Percentiles rank a stretch among this genome's conserved stretches.
phyloP scores from a whole-genome alignment of 2,888 invertebrate species.

The Oxycera nigricornis region DNA sequence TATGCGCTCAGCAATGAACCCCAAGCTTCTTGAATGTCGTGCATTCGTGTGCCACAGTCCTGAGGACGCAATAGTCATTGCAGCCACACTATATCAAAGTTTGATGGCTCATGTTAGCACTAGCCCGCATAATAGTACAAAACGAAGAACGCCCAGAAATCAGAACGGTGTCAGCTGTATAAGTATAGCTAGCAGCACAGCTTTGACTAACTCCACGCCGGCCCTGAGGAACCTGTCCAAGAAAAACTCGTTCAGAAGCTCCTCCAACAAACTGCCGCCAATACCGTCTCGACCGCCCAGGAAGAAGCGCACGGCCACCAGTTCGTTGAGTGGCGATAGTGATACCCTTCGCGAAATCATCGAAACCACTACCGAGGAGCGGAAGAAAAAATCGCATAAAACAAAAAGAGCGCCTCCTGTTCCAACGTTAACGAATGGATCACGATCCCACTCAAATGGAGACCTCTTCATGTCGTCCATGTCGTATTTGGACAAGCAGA shows the following conservation, averaged over 20 bases:
- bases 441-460: conserved; percentile 26
- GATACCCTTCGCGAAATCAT: conserved; percentile 65
- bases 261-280: conserved; percentile 53
- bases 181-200: conserved; percentile 73
- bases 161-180: conserved; percentile 79
- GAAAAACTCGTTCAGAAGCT: conserved; percentile 50
- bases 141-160: conserved; percentile 69
- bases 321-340: conserved; percentile 69
- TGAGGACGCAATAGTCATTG: conserved; percentile 90
- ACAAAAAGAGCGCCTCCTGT: conserved; percentile 66
- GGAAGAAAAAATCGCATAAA: conserved; percentile 68
- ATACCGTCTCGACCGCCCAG: conserved; percentile 76
- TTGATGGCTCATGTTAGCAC: conserved; percentile 81
- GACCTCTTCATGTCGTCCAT: conserved; percentile 44
- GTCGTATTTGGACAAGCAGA: conserved; percentile 45
- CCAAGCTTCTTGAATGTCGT: conserved; percentile 86
- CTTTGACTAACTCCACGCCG: conserved; percentile 56
- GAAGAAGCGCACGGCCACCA: conserved; percentile 73
- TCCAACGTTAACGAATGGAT: conserved; percentile 55
- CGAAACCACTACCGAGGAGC: conserved; percentile 63
- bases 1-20: conserved; percentile 78
- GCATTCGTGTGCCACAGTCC: conserved; percentile 89
- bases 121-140: conserved; percentile 58
- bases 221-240: conserved; percentile 7
- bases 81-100: conserved; percentile 88